Base-by-base conservation (phyloP, 1,140 invertebrate species). In the Anastrepha obliqua region DNA sequence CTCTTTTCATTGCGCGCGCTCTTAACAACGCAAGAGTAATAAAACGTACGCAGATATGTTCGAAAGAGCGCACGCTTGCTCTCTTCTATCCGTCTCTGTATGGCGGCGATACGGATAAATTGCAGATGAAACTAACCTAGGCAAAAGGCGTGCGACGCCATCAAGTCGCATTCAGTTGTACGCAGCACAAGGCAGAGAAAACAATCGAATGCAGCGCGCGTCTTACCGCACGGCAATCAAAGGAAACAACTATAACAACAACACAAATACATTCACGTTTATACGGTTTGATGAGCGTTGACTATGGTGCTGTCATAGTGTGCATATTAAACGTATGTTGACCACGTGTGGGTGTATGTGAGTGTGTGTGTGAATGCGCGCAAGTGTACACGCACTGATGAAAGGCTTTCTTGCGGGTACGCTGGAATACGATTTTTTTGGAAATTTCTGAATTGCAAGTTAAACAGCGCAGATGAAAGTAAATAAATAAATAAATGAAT, bases 51-150 rank as follows among this genome's bases (percentile, higher is more conserved):
- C 29, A 29, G 0, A 39, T 29, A 29, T 29, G 29, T 20, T 44
- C 42, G 67, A 15, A 58, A 58, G n/a, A 1, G 20, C n/a, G n/a
- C 2, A 15, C 39, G 11, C 39, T 3, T n/a, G 47, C 20, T 2
- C 67, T 44, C 44, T 29, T 51, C 55, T 81, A 81, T 81, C 74
- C 74, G 5, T 44, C 15, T 15, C 29, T 29, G 29, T 29, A 29
- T 29, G 29, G 4, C 11, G 9, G n/a, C 17, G 20, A 8, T 55
- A 6, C 74, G 74, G 74, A 81, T 81, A 81, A 81, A 81, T 20
- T 81, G 74, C 74, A 81, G 74, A 55, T 81, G 74, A 55, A 81
- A 81, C 74, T 81, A 81, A 81, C 51, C 74, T 81, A 81, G 74
- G 74, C 51, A 81, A 81, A 81, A 81, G 51, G 20, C 74, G 74